Evolutionary conservation across 2,888 invertebrate species (phyloP), one percentile per base, ranked within the genome.

Genomic region (Stegophylla sp.): DNA sequence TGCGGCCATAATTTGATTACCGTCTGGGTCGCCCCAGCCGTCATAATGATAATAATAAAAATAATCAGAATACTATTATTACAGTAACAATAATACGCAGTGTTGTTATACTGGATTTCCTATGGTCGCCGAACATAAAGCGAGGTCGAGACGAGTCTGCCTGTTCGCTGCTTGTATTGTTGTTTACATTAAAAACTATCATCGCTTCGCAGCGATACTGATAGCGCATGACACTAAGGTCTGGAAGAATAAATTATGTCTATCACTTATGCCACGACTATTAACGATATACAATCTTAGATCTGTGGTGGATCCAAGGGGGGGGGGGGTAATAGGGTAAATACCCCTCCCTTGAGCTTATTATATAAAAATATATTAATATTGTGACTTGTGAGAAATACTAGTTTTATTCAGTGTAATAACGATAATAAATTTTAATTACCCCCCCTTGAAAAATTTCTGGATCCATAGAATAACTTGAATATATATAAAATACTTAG

Each of bases 121-220:
- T 74, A 45, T 61, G 61, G 59, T n/a, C 72, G 26, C 43, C 41
- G 67, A 77, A 77, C 76, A 67, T 67, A 53, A 67, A n/a, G n/a
- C n/a, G n/a, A n/a, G n/a, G n/a, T n/a, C 45, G 66, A 77, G 20
- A 74, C 28, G 45, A 43, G 20, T 23, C 13, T n/a, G n/a, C n/a
- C n/a, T n/a, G n/a, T n/a, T 53, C 23, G 26, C 43, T 15, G 23
- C 20, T n/a, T 9, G 28, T 34, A 34, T 23, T 26, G 26, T n/a
- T 67, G 67, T 48, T 48, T 67, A 48, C 67, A 17, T 15, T 17
- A 28, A 15, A 0, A 17, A 15, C 61, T 61, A 28, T 28, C 26
- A 13, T 61, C 61, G 28, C 34, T n/a, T n/a, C 34, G 61, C 26
- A 1, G 56, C 61, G 61, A 23, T 34, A 34, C 23, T 61, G 61